These are phyloP conservation scores for Psittacula derbiana DNA, from an alignment of 2,797 vertebrate species.

Conservation along the genomic window DNA sequence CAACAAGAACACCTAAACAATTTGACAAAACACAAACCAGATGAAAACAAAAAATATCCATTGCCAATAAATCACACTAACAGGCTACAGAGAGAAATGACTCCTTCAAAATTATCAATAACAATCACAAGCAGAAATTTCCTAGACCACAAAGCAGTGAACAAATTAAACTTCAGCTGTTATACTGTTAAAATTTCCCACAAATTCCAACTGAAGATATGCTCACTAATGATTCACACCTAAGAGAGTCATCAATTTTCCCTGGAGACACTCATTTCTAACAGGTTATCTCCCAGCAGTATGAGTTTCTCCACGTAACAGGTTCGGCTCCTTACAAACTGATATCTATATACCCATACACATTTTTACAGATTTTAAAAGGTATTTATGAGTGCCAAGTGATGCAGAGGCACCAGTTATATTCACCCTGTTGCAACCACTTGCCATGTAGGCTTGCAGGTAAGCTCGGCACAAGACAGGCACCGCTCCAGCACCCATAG, in stretches of 20 bases:
- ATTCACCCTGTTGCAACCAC: neutral
- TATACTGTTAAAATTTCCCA: neutral
- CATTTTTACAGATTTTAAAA: neutral
- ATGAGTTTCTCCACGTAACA: neutral
- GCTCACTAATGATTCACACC: neutral
- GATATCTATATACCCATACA: neutral
- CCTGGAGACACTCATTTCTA: neutral
- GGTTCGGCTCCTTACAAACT: neutral
- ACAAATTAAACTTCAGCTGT: neutral
- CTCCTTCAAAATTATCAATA: neutral
- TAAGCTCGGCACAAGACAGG: neutral
- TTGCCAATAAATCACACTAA: neutral
- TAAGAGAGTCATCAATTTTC: neutral
- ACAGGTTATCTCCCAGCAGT: neutral
- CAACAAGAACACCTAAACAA: constrained; percentile 46
- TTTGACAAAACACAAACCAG: constrained; percentile 42
- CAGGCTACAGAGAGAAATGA: neutral
- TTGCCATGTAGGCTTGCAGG: neutral
- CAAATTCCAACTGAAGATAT: neutral
- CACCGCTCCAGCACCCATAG: neutral
- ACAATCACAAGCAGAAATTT: neutral
- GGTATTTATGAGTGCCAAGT: neutral
- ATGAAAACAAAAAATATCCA: neutral
- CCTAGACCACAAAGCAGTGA: neutral
- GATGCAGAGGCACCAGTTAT: neutral